Evolutionary conservation across 2,797 vertebrate species (phyloP), one percentile per base, ranked within the genome.

Genomic region (Rhinichthys osculus): DNA sequence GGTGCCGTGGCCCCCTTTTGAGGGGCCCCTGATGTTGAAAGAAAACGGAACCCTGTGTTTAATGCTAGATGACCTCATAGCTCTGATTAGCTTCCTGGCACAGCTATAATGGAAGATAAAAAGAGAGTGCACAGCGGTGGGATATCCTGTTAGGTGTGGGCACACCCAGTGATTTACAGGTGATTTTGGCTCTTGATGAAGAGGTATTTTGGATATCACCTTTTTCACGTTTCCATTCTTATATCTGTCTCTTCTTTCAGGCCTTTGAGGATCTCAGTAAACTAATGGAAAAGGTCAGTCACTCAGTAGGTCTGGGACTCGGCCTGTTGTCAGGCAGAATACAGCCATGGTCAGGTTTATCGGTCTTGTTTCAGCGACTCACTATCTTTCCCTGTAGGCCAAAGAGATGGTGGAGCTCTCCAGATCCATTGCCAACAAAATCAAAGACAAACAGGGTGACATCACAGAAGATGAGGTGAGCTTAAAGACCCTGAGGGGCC

Each of bases 391-490:
- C 33, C 89, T 77, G 88, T 90, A 99, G 98, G 98, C 98, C 88
- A 99, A 99, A 91, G 98, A 99, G 95, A 99, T 99, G 98, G 98
- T 99, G 90, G 98, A 99, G 86, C 92, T 99, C 86, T 99, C 98
- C 69, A 98, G 95, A 93, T 99, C 97, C 81, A 99, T 99, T 87
- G 98, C 98, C 86, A 98, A 95, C 93, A 99, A 99, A 93, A 99
- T 99, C 90, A 99, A 98, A 96, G 98, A 99, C 89, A 99, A 99
- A 88, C 98, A 99, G 91, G 98, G 98, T 78, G 96, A 98, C 90
- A 98, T 99, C 92, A 97, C 97, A 84, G 98, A 99, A 93, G 98
- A 99, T 91, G 98, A 99, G 97, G 98, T 99, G 91, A 93, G 71
- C 59, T 76, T 52, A 10, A 33, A 62, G 57, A 66, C 21, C 47